Conservation (phyloP, 2,113 vertebrate species). For the Oryzias javanicus region DNA sequence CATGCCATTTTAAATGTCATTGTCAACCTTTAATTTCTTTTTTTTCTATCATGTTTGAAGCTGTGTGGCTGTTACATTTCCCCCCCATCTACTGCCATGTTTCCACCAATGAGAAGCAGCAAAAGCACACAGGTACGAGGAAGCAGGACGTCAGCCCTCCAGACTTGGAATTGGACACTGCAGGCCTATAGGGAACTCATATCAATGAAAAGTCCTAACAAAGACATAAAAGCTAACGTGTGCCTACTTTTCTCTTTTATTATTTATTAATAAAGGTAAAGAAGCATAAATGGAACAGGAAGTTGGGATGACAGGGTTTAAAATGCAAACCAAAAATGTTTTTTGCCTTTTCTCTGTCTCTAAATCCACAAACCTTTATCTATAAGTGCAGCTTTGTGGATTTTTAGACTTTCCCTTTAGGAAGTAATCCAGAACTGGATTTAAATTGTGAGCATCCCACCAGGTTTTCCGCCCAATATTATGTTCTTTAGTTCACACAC, state of each 20-base stretch:
- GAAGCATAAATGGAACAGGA: slow-evolving; percentile 26
- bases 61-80: slow-evolving; percentile 22
- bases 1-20: slow-evolving; percentile 54
- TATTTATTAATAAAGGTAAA: neutral
- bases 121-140: no score
- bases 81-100: no score
- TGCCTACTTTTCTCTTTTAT: slow-evolving; percentile 13
- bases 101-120: no score
- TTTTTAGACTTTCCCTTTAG: slow-evolving; percentile 65
- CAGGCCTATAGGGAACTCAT: no score
- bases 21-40: slow-evolving; percentile 65
- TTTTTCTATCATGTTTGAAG: slow-evolving; percentile 29
- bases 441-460: no score
- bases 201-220: no score
- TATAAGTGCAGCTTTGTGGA: slow-evolving; percentile 52
- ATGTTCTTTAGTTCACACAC: slow-evolving; percentile 24
- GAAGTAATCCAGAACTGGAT: slow-evolving; percentile 55
- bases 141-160: no score
- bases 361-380: slow-evolving; percentile 51
- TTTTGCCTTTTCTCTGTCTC: slow-evolving; percentile 53
- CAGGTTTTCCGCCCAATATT: slow-evolving; percentile 8
- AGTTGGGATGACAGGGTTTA: slow-evolving; percentile 63
- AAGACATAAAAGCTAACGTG: no score
- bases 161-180: no score
- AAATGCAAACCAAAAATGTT: slow-evolving; percentile 44